A percentile compares a stretch with the other conserved stretches of the same genome.
These are phyloP conservation scores for Halocynthia roretzi DNA, from an alignment of 23 tunicate genomes.

Conservation along the genomic window DNA sequence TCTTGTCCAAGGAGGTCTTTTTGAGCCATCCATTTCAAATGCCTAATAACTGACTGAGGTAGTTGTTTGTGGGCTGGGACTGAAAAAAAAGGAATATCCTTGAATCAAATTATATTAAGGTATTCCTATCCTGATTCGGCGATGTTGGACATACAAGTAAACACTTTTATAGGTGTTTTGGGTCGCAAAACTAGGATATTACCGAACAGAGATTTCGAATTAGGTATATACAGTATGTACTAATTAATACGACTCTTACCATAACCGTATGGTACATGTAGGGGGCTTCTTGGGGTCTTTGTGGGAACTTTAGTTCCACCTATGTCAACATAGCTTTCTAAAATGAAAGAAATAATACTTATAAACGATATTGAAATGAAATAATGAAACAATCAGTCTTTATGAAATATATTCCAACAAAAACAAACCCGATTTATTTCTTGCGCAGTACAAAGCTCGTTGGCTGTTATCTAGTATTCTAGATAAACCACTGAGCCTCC, in stretches of 20 bases:
- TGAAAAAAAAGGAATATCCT: constrained; percentile 16
- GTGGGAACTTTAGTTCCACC: constrained; percentile 82
- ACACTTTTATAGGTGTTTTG: neutral
- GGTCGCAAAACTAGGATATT: neutral
- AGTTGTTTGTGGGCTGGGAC: constrained; percentile 47
- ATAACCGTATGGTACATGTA: constrained; percentile 63
- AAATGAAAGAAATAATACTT: constrained; percentile 4
- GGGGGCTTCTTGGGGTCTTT: constrained; percentile 55
- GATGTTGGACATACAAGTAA: neutral
- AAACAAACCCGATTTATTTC: constrained; percentile 52
- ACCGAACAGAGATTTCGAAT: neutral
- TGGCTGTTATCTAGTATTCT: constrained; percentile 55
- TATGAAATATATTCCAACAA: neutral
- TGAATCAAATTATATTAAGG: neutral
- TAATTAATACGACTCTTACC: constrained; percentile 31
- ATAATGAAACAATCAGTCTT: neutral
- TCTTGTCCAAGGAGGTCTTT: constrained; percentile 95
- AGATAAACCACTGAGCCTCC: constrained; percentile 36
- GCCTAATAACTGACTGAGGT: constrained; percentile 72
- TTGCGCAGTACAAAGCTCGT: constrained; percentile 19
- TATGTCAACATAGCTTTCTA: constrained; percentile 74
- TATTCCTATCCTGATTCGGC: too few relatives aligned
- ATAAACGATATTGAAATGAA: neutral
- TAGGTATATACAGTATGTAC: neutral
- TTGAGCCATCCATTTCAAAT: constrained; percentile 87